Conservation (phyloP, 2,797 vertebrate species). For the Neopelma chrysocephalum region DNA sequence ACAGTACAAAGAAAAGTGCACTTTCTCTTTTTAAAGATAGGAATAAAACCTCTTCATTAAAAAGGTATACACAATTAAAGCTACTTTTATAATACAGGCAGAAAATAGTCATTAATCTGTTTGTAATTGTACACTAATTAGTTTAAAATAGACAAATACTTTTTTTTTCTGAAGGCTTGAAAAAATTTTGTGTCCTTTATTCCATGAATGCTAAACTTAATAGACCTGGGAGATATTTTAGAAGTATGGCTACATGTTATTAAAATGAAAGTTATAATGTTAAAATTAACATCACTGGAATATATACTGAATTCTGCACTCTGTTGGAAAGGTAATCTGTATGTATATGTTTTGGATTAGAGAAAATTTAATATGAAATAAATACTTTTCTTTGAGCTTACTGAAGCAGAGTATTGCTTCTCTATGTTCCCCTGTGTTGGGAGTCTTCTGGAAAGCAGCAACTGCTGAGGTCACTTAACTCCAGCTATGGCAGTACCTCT, state of each 20-base stretch:
- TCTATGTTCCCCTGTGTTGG: neutral
- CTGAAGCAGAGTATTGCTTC: neutral
- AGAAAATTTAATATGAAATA: neutral
- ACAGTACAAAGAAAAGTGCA: neutral
- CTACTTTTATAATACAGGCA: neutral
- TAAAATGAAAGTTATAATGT: neutral
- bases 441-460: neutral
- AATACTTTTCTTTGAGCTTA: neutral
- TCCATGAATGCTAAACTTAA: neutral
- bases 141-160: neutral
- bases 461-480: neutral
- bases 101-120: neutral
- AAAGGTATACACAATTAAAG: neutral
- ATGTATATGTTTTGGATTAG: neutral
- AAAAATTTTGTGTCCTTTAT: neutral
- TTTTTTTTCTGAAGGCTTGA: neutral
- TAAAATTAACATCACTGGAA: neutral
- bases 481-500: neutral
- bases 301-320: neutral
- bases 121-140: neutral
- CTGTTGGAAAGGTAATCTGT: neutral
- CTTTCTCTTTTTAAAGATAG: neutral
- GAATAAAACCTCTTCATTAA: neutral
- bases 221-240: neutral
- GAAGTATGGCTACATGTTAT: neutral